Evolutionary conservation across 2,888 invertebrate species (phyloP).

Genomic region (Junonia oenone): DNA sequence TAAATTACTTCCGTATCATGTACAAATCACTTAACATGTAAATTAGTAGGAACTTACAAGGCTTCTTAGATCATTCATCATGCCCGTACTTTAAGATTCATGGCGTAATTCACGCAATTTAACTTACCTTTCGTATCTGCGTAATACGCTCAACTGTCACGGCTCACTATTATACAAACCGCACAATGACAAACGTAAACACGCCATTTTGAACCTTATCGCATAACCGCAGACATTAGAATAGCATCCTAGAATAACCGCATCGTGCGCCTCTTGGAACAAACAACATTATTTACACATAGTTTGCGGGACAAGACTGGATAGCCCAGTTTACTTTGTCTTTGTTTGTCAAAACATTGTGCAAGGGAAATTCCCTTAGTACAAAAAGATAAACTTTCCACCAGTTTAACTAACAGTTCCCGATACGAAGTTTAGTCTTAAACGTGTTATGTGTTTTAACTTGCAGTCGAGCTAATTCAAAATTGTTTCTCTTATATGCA

Average conservation of each 20-base stretch:
- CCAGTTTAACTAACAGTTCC: background rate
- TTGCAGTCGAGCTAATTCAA: background rate
- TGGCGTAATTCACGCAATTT: background rate
- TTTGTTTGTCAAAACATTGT: slow-evolving; percentile 13
- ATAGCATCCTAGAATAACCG: background rate
- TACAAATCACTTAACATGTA: background rate
- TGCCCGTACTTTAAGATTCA: background rate
- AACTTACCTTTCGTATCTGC: background rate
- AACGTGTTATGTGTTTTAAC: background rate
- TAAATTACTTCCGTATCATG: too few species aligned
- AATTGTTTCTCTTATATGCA: background rate
- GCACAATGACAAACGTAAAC: background rate
- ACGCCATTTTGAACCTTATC: background rate
- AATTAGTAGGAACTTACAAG: background rate
- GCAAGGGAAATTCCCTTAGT: slow-evolving; percentile 14
- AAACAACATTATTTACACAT: slow-evolving; percentile 18
- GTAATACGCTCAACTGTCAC: background rate
- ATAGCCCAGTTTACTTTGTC: slow-evolving; percentile 15
- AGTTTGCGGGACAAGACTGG: slow-evolving; percentile 14
- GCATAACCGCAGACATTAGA: background rate
- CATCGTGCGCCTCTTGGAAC: background rate
- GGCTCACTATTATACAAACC: background rate
- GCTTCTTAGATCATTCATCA: slow-evolving; percentile 1
- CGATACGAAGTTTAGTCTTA: slow-evolving; percentile 1
- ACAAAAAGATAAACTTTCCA: slow-evolving; percentile 12